Evolutionary conservation across 2,888 invertebrate species (phyloP), one percentile per base, ranked within the genome.

Genomic region (Chrysolina oricalcia): DNA sequence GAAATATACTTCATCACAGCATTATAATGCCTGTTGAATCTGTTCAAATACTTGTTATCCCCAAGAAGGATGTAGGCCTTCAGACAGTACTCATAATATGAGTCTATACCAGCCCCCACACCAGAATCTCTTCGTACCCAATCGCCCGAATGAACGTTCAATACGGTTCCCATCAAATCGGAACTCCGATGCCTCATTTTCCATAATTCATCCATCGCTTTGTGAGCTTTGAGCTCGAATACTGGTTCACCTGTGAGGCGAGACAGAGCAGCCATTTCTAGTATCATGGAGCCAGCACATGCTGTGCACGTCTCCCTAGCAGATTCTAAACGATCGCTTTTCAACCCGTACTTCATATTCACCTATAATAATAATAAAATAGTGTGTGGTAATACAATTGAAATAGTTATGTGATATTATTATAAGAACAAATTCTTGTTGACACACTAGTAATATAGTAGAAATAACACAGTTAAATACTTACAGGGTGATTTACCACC

Each of bases 81-180:
- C 41, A 99, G 92, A 80, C 98, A 96, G 89, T 99, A 99, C 89
- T 99, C 99, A 87, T 99, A 99, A 89, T 99, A 99, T 0, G 98
- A 98, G 89, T 99, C 99, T 82, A 99, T 98, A 35, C 99, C 99
- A 15, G 99, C 99, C n/a, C 99, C 99, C 9, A 99, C 97, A 1
- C 99, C 98, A 0, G 98, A 96, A 88, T 99, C 98, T 85, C 98
- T 92, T 63, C 99, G 91, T 6, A 98, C 94, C 99, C 99, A 99
- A 89, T 98, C 98, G 0, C 99, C 99, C 2, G 96, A 97, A 88
- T 99, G 96, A n/a, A 99, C 95, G 90, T 99, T 98, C 69, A 99
- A 92, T 11, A 80, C 97, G 0, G 98, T 98, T 5, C 99, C 99
- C 95, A 99, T 98, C 10, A 99, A 91, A 89, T 99, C 98, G 2